phyloP scores from a whole-genome alignment of 2,797 vertebrate species.

The Tiaroga cobitis region DNA sequence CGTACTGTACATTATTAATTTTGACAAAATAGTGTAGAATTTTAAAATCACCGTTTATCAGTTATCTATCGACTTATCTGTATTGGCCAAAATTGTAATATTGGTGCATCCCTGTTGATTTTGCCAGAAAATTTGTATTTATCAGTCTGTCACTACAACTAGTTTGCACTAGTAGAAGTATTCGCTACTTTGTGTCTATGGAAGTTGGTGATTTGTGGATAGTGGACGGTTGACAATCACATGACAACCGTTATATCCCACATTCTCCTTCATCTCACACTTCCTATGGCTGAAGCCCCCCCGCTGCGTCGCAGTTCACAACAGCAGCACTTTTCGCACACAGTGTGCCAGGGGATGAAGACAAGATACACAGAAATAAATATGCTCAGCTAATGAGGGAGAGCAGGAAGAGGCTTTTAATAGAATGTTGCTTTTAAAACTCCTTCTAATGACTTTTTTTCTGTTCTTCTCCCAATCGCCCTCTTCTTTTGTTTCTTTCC shows the following conservation, averaged over 20 bases:
- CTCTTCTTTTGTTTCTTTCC: slow-evolving; percentile 44
- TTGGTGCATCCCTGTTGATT: not conserved
- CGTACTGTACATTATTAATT: not conserved
- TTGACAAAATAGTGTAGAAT: not conserved
- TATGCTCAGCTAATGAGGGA: slow-evolving; percentile 77
- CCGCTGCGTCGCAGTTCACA: slow-evolving; percentile 68
- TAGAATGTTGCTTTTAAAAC: slow-evolving; percentile 62
- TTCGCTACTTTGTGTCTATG: not conserved
- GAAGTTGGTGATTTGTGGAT: not conserved
- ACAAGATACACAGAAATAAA: slow-evolving; percentile 78
- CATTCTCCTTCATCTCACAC: slow-evolving; percentile 10
- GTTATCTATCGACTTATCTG: not conserved
- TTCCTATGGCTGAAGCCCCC: slow-evolving; percentile 25
- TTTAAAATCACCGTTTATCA: not conserved
- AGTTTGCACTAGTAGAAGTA: not conserved
- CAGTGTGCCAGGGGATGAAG: slow-evolving; percentile 68
- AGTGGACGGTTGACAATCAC: not conserved
- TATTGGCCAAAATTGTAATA: not conserved
- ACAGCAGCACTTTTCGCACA: slow-evolving; percentile 67
- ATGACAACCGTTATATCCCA: not conserved
- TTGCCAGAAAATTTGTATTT: not conserved
- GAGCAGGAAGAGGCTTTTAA: slow-evolving; percentile 72
- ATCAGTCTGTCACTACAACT: not conserved
- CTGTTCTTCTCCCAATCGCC: slow-evolving; percentile 68
- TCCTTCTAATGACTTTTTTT: slow-evolving; percentile 64